Evolutionary conservation across 2,888 invertebrate genomes (phyloP).

Genomic region (Archips crataeganus): DNA sequence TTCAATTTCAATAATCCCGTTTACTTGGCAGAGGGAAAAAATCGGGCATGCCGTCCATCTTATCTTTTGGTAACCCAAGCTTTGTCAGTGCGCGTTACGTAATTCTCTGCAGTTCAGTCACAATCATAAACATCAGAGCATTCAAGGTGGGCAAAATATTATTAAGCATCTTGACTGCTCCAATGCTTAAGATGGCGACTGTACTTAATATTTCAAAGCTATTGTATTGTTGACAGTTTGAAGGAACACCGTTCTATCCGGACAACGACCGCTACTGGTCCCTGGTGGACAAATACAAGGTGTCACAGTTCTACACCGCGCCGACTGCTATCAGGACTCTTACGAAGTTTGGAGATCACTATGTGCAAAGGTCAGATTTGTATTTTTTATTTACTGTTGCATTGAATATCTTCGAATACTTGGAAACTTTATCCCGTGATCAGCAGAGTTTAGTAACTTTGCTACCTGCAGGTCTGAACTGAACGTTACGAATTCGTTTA

Average conservation of each 20-base stretch:
- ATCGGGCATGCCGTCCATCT: too few species aligned
- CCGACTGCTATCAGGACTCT: conserved; percentile 98
- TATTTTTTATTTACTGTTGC: neutral
- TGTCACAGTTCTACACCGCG: conserved; percentile 98
- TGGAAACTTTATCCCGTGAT: neutral
- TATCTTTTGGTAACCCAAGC: too few species aligned
- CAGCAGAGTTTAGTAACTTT: neutral
- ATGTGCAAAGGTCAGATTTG: conserved; percentile 88
- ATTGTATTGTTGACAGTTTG: conserved; percentile 88
- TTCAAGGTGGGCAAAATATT: too few species aligned
- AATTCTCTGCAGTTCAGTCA: neutral
- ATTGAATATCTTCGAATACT: neutral
- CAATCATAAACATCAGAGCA: too few species aligned
- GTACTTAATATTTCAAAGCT: neutral
- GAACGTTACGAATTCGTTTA: too few species aligned
- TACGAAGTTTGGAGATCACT: conserved; percentile 96
- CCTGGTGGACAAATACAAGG: conserved; percentile 96
- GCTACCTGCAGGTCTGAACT: too few species aligned
- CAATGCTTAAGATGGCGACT: too few species aligned
- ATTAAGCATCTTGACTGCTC: too few species aligned
- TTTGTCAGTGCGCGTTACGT: neutral
- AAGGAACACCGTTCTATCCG: conserved; percentile 98
- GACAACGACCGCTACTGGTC: conserved; percentile 97
- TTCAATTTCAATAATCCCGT: too few species aligned
- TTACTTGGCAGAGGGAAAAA: too few species aligned